Base-by-base conservation (phyloP, 2,113 vertebrate species). In the Alethe castanea region DNA sequence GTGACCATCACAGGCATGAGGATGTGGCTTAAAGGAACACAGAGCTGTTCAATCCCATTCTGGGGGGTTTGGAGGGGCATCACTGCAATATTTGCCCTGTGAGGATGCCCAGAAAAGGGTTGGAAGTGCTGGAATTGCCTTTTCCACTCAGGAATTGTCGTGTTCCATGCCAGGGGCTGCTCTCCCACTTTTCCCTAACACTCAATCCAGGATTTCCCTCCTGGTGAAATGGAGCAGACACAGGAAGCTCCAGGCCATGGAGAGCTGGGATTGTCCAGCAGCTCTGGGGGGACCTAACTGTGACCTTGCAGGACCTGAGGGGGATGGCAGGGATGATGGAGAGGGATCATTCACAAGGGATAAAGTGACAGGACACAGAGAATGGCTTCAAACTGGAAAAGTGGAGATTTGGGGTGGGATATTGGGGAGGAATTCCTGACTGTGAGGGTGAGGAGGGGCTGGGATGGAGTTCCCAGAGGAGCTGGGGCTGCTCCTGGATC, bases 221-320 rank as follows among this genome's bases (percentile, higher is more conserved):
- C 18, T 16, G 10, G 0, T 52, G 62, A 20, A 50, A n/a, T 2
- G 60, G 40, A 69, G 20, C 38, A 84, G 24, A 23, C 13, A 22
- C 2, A 28, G 35, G 20, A 31, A 54, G 23, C 40, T 36, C 19
- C 1, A 2, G 31, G 36, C 54, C 19, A 33, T 1, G 4, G 31
- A 65, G 18, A 80, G 8, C 0, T 40, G 48, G 74, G 40, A 40
- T 17, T 87, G 48, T 4, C 19, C 65, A 78, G 19, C 38, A 19
- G 56, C 47, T 62, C n/a, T 29, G 29, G 11, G 8, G 13, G 7
- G 2, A 40, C 5, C 38, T 3, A 7, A 7, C 0, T 54, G 73
- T 45, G 73, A 1, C 56, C 71, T 66, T 20, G 16, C 61, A 76
- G 71, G 16, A 31, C 71, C 40, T 70, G 83, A 33, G 8, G 5